Evolutionary conservation across 1,140 invertebrate species (phyloP).

Genomic region (Diachasma alloeum): DNA sequence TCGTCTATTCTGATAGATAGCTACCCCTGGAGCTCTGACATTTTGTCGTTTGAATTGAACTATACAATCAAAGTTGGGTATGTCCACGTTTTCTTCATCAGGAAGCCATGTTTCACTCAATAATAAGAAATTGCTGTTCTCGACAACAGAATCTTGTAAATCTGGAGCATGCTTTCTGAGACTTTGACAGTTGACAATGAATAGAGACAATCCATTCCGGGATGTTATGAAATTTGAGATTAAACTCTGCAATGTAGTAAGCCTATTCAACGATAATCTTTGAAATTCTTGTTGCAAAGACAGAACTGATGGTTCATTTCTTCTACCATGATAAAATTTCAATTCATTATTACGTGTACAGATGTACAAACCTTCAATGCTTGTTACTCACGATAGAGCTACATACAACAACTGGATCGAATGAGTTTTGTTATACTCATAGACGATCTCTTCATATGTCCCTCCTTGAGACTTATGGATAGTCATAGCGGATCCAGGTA

Average conservation of each 20-base stretch:
- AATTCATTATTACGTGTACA: conserved; percentile 11
- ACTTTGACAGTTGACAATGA: too few species aligned
- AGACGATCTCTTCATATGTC: conserved; percentile 35
- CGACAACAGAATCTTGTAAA: too few species aligned
- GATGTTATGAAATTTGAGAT: too few species aligned
- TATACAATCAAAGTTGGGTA: conserved; percentile 30
- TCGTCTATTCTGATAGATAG: conserved; percentile 20
- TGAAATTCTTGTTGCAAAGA: neutral
- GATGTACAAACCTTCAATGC: conserved; percentile 23
- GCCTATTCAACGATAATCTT: too few species aligned
- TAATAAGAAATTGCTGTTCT: too few species aligned
- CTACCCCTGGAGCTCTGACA: conserved; percentile 27
- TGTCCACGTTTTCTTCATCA: conserved; percentile 22
- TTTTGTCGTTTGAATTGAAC: conserved; percentile 26
- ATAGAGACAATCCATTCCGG: too few species aligned
- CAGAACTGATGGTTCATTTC: neutral
- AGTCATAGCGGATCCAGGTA: too few species aligned
- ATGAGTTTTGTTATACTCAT: conserved; percentile 33
- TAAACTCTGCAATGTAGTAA: too few species aligned
- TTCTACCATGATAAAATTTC: conserved; percentile 19
- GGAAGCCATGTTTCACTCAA: conserved; percentile 24
- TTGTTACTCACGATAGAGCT: conserved; percentile 14
- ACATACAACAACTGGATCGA: conserved; percentile 31
- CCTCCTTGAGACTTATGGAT: conserved; percentile 48
- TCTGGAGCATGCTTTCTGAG: too few species aligned